Evolutionary conservation across 2,888 invertebrate species (phyloP).

Genomic region (Dasypogon diadema): DNA sequence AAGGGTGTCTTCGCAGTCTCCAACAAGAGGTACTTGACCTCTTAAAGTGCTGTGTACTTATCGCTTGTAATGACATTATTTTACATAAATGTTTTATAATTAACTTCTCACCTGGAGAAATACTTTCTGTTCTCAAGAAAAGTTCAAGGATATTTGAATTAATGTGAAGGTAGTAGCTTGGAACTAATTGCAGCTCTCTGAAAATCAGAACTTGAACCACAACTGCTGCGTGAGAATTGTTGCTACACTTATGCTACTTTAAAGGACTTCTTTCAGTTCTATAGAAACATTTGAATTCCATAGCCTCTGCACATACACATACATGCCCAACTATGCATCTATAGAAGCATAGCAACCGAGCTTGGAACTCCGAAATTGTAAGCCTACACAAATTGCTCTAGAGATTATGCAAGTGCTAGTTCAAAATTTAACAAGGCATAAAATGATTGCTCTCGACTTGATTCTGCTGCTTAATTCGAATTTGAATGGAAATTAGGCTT

Average conservation of each 20-base stretch:
- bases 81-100: slow-evolving; percentile 7
- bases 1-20: no score
- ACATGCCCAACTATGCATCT: no score
- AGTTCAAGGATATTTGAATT: slow-evolving; percentile 10
- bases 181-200: slow-evolving; percentile 2
- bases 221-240: background rate
- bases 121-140: background rate
- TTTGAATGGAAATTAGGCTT: no score
- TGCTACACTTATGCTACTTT: background rate
- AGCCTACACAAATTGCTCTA: no score
- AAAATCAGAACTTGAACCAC: background rate
- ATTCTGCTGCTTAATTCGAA: no score
- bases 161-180: background rate
- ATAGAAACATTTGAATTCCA: slow-evolving; percentile 10
- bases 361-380: no score
- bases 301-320: no score
- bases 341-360: no score
- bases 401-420: background rate
- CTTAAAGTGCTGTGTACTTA: slow-evolving; percentile 8
- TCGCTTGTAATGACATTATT: slow-evolving; percentile 21
- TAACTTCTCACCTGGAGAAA: background rate
- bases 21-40: slow-evolving; percentile 27
- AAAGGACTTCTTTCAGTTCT: background rate
- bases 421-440: background rate
- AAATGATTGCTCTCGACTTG: background rate